Conservation (phyloP, 2,797 vertebrate species). For the Gambelia wislizenii region DNA sequence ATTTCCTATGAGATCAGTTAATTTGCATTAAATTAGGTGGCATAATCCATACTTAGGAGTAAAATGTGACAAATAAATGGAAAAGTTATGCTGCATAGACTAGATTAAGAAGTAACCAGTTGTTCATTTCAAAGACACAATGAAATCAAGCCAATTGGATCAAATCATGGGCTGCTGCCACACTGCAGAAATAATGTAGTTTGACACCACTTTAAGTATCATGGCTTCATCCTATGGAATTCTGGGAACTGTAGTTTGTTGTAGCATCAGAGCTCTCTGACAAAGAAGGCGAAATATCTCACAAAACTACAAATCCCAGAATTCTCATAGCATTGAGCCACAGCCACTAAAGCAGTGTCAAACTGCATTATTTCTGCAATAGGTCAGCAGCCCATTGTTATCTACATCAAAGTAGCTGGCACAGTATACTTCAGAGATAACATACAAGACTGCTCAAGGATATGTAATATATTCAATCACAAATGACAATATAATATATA, state of each 20-base stretch:
- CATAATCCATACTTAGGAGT: background rate
- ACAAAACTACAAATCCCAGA: too few species aligned
- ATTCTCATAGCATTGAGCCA: too few species aligned
- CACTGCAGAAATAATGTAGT: too few species aligned
- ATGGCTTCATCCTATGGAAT: too few species aligned
- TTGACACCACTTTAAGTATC: too few species aligned
- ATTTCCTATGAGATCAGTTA: constrained; percentile 40
- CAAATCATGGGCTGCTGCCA: too few species aligned
- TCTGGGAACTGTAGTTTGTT: too few species aligned
- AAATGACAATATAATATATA: background rate
- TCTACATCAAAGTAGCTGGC: background rate
- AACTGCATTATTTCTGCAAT: too few species aligned
- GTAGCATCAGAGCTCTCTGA: too few species aligned
- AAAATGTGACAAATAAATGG: background rate
- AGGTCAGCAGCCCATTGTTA: too few species aligned
- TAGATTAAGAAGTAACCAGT: background rate
- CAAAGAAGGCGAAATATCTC: too few species aligned
- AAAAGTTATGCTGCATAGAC: background rate
- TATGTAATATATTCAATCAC: background rate
- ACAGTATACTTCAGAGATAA: background rate
- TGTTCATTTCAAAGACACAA: background rate
- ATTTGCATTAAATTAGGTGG: constrained; percentile 26
- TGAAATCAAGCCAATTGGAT: background rate
- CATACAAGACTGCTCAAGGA: background rate
- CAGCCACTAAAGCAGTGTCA: too few species aligned